Evolutionary conservation across 2,113 vertebrate species (phyloP).

Genomic region (Ranitomeya variabilis): DNA sequence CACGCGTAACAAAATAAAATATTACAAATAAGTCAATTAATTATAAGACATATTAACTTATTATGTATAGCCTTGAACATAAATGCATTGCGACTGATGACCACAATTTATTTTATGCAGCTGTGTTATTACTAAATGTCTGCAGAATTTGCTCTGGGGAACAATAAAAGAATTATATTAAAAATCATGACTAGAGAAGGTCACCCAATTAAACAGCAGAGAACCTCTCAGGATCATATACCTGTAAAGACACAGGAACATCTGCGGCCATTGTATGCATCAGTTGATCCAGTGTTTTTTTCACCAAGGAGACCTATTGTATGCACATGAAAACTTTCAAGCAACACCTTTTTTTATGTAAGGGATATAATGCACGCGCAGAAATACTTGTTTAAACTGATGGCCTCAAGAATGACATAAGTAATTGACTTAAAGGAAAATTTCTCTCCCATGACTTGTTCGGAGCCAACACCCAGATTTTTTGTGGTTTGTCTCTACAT

Average conservation of each 20-base stretch:
- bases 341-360: background rate
- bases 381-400: constrained; percentile 31
- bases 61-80: background rate
- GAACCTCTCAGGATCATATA: background rate
- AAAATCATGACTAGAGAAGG: background rate
- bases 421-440: constrained; percentile 59
- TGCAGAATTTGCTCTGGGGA: too few species aligned
- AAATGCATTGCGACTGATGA: background rate
- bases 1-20: too few species aligned
- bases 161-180: too few species aligned
- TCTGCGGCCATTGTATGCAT: background rate
- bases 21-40: background rate
- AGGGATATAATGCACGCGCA: background rate
- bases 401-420: constrained; percentile 1
- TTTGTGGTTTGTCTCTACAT: constrained; percentile 68
- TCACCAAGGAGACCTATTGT: constrained; percentile 21
- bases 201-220: background rate
- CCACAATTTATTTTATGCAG: background rate
- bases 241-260: background rate
- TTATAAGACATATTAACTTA: background rate
- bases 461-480: constrained; percentile 68
- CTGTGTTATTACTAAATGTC: background rate
- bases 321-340: background rate
- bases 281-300: background rate
- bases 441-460: constrained; percentile 53